These are phyloP conservation scores for Pedetes capensis DNA, from an alignment of 2,113 vertebrate genomes.

Conservation along the genomic window DNA sequence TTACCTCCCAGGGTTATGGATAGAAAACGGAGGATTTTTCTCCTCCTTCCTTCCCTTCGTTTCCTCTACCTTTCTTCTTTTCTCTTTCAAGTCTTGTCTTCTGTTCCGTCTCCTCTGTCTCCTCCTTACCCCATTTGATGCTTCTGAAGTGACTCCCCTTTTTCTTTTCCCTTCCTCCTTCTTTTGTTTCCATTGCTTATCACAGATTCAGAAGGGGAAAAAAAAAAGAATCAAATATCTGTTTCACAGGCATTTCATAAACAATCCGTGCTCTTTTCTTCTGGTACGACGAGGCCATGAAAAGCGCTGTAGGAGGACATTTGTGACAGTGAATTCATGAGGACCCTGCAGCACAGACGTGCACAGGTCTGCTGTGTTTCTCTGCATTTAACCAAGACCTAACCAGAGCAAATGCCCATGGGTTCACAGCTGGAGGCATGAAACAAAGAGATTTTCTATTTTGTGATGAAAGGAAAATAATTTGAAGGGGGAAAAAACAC, in stretches of 20 bases:
- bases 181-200: background rate
- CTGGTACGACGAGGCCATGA: background rate
- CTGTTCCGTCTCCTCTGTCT: background rate
- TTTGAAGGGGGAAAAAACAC: background rate
- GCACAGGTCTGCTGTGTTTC: conserved; percentile 19
- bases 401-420: background rate
- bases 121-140: background rate
- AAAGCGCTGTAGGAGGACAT: conserved; percentile 37
- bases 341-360: background rate
- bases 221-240: conserved; percentile 47
- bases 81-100: background rate
- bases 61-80: background rate
- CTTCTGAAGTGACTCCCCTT: background rate
- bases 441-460: conserved; percentile 59
- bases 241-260: conserved; percentile 60
- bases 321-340: conserved; percentile 62
- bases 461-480: conserved; percentile 62
- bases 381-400: conserved; percentile 22
- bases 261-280: conserved; percentile 52
- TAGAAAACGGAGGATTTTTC: background rate
- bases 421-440: background rate
- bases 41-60: background rate
- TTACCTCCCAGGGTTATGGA: background rate
- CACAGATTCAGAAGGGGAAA: background rate
- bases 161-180: background rate